Evolutionary conservation across 2,797 vertebrate genomes (phyloP).

Genomic region (Silurus lanzhouensis): DNA sequence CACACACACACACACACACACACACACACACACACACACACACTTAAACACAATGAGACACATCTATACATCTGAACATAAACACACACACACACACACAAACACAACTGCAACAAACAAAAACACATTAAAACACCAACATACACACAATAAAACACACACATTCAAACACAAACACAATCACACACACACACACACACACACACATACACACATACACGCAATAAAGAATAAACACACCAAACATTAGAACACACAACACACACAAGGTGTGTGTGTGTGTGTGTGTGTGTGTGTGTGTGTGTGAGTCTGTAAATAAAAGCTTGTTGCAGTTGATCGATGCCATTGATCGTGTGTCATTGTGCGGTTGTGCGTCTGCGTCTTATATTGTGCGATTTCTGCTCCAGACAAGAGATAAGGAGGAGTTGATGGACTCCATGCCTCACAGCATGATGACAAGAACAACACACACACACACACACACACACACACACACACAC

Average conservation of each 20-base stretch:
- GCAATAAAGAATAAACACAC: too few relatives aligned
- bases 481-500: background rate
- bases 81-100: background rate
- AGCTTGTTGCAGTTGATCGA: conserved; percentile 56
- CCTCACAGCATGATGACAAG: conserved; percentile 36
- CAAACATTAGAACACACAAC: background rate
- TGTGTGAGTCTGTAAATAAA: conserved; percentile 24
- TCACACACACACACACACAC: too few relatives aligned
- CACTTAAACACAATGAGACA: background rate
- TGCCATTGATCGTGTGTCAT: conserved; percentile 77
- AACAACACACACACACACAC: background rate
- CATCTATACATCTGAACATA: background rate
- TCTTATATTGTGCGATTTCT: conserved; percentile 72
- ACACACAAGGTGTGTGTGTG: background rate
- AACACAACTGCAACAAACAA: background rate
- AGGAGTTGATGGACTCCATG: conserved; percentile 76
- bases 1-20: too few relatives aligned
- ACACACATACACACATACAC: too few relatives aligned
- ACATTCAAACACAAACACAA: too few relatives aligned
- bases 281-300: background rate
- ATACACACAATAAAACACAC: too few relatives aligned
- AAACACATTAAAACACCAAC: background rate
- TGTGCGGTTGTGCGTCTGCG: conserved; percentile 62
- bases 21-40: background rate
- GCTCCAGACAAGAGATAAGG: conserved; percentile 74